These are phyloP conservation scores for Sakesphorus luctuosus DNA, from an alignment of 2,113 vertebrate species.

Conservation along the genomic window DNA sequence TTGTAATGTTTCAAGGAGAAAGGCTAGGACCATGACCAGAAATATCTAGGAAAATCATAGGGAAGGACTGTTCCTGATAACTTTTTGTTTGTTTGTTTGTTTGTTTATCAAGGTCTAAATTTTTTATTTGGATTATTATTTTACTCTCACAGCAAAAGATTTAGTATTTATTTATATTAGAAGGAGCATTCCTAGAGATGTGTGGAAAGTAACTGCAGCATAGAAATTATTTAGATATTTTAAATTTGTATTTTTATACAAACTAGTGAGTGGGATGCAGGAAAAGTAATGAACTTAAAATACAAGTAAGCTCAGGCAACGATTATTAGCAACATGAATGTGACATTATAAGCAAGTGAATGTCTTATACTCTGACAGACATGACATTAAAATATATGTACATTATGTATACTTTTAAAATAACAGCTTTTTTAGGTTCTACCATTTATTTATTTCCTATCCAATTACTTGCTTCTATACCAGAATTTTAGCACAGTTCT, in stretches of 20 bases:
- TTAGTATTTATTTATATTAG: not conserved
- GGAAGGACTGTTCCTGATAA: not conserved
- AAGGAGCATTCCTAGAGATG: not conserved
- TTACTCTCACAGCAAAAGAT: not conserved
- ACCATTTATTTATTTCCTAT: not conserved
- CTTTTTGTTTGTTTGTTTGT: not conserved
- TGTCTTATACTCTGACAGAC: not conserved
- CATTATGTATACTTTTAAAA: not conserved
- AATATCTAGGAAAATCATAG: not conserved
- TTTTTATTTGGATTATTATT: not conserved
- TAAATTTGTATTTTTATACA: not conserved
- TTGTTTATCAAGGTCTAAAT: not conserved
- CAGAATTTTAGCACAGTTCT: not conserved
- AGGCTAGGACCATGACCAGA: fast-evolving
- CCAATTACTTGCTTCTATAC: not conserved
- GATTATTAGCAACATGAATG: not conserved
- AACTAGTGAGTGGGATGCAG: not conserved
- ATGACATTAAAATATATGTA: not conserved
- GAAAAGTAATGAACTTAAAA: not conserved
- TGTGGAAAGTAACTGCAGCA: not conserved
- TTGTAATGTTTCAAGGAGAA: not conserved
- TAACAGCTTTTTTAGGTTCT: not conserved
- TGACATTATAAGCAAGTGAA: not conserved
- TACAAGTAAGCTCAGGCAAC: not conserved
- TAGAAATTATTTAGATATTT: not conserved